Conservation (phyloP, 2,113 vertebrate genomes). For the Mionectes macconnelli region DNA sequence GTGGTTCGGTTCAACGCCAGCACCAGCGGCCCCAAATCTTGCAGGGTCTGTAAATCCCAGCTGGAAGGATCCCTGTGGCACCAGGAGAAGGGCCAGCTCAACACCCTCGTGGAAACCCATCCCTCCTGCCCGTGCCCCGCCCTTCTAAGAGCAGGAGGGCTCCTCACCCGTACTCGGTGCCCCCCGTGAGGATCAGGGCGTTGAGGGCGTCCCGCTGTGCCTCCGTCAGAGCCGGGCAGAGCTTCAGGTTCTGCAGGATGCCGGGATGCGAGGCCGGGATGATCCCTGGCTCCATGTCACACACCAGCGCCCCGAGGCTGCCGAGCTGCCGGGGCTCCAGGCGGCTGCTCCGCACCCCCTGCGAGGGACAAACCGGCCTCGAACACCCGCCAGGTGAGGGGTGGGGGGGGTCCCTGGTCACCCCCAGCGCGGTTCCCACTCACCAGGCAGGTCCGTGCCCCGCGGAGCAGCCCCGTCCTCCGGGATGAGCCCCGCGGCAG, state of each 20-base stretch:
- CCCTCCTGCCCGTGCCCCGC: fast-evolving
- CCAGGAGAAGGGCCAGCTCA: background rate
- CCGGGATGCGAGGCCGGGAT: background rate
- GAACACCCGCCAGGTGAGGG: fast-evolving
- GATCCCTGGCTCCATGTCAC: slow-evolving; percentile 53
- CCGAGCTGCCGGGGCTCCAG: slow-evolving; percentile 35
- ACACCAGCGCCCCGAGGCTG: slow-evolving; percentile 47
- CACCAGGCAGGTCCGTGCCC: slow-evolving; percentile 65
- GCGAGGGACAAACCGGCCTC: background rate
- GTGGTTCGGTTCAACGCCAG: slow-evolving; percentile 43
- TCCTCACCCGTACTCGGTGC: slow-evolving; percentile 20
- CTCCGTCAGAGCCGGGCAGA: slow-evolving; percentile 1
- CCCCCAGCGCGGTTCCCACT: background rate
- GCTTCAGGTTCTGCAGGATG: slow-evolving; percentile 56
- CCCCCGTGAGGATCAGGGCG: background rate
- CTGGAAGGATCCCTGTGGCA: slow-evolving; percentile 28
- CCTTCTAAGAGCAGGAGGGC: fast-evolving
- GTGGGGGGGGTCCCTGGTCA: no score
- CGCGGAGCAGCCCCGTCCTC: background rate
- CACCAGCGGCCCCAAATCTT: slow-evolving; percentile 34
- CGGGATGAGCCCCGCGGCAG: slow-evolving; percentile 53
- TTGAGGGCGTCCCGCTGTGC: slow-evolving; percentile 48
- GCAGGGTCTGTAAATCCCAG: slow-evolving; percentile 57
- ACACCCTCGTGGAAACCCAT: fast-evolving
- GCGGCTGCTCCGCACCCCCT: background rate